Conservation (phyloP, 2,113 vertebrate genomes). For the Pungitius pungitius region DNA sequence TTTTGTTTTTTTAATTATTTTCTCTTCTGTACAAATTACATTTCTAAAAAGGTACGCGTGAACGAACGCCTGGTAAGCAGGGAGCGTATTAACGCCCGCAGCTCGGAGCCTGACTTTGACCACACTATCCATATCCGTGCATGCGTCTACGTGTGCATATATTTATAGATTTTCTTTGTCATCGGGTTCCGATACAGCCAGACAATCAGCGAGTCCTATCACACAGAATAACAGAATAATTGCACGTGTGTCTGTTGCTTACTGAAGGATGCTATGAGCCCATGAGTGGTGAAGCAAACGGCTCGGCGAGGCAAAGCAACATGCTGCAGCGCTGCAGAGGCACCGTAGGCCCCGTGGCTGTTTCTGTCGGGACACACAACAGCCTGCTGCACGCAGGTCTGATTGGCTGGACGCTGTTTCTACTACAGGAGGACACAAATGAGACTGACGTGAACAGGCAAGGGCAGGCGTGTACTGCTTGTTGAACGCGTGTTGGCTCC, state of each 20-base stretch:
- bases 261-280: slow-evolving; percentile 51
- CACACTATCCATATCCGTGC: slow-evolving; percentile 37
- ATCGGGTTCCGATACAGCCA: slow-evolving; percentile 46
- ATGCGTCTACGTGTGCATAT: slow-evolving; percentile 24
- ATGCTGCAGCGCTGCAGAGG: neutral
- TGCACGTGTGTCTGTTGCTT: slow-evolving; percentile 54
- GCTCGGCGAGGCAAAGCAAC: slow-evolving; percentile 17
- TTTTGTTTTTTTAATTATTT: slow-evolving; percentile 19
- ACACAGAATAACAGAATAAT: slow-evolving; percentile 65
- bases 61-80: slow-evolving; percentile 21
- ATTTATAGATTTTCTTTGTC: slow-evolving; percentile 40
- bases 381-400: slow-evolving; percentile 17
- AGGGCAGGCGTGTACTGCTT: slow-evolving; percentile 8
- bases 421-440: slow-evolving; percentile 12
- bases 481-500: neutral
- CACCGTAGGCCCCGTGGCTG: neutral
- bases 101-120: slow-evolving; percentile 32
- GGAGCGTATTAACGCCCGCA: neutral
- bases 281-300: slow-evolving; percentile 34
- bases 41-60: slow-evolving; percentile 40
- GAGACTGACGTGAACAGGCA: neutral
- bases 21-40: slow-evolving; percentile 31
- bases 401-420: slow-evolving; percentile 2
- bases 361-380: slow-evolving; percentile 18
- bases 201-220: slow-evolving; percentile 56